These are phyloP conservation scores for Mus spretus DNA, from an alignment of 2,797 vertebrate species.

Conservation along the genomic window DNA sequence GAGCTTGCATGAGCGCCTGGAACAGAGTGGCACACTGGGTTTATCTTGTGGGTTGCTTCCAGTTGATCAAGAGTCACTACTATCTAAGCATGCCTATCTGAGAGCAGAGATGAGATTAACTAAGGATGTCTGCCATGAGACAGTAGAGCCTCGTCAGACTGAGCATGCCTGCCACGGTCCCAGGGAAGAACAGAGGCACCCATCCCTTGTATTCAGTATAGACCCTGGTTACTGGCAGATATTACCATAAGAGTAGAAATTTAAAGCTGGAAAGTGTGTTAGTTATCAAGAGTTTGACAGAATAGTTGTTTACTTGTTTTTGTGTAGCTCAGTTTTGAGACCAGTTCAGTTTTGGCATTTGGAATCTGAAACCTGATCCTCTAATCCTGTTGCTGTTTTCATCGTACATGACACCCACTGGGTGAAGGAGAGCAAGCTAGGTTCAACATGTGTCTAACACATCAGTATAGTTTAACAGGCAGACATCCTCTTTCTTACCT, in stretches of 20 bases:
- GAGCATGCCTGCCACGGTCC: background rate
- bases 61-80: background rate
- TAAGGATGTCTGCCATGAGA: background rate
- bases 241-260: background rate
- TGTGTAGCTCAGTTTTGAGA: background rate
- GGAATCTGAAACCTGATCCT: background rate
- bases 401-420: background rate
- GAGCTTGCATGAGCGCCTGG: background rate
- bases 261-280: background rate
- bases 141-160: background rate
- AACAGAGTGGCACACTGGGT: background rate
- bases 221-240: background rate
- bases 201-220: background rate
- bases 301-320: background rate
- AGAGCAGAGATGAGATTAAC: background rate
- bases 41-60: background rate
- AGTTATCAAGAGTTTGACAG: background rate
- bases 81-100: background rate
- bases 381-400: background rate
- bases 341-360: background rate
- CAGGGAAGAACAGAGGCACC: background rate
- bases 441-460: background rate
- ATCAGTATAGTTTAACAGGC: background rate
- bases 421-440: background rate
- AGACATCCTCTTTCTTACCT: background rate